A percentile compares a stretch with the other conserved stretches of the same genome.
Evolutionary conservation across 2,797 vertebrate genomes (phyloP).

Genomic region (Oceanodroma leucorhoa): DNA sequence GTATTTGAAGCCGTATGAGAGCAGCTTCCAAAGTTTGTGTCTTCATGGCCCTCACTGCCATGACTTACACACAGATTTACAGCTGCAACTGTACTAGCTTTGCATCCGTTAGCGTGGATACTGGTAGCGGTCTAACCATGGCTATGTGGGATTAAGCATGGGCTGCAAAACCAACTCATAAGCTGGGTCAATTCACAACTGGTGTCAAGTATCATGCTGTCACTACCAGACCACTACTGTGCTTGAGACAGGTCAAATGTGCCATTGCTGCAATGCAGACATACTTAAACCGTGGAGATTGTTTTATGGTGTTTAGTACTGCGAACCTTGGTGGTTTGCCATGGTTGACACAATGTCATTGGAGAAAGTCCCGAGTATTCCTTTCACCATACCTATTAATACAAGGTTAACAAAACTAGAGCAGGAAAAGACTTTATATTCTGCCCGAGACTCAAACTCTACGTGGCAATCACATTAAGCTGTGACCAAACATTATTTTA

Average conservation of each 20-base stretch:
- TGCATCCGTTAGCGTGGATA: background rate
- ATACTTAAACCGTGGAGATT: background rate
- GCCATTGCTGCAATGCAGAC: slow-evolving; percentile 3
- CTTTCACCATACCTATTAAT: background rate
- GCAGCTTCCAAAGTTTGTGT: background rate
- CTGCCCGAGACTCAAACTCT: background rate
- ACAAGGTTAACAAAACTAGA: background rate
- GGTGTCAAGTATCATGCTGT: background rate
- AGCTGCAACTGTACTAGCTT: no score
- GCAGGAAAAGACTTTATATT: background rate
- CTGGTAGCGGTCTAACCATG: background rate
- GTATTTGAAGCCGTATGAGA: background rate
- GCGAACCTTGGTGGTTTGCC: background rate
- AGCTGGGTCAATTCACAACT: slow-evolving; percentile 6
- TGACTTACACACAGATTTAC: background rate
- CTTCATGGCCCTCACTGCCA: background rate
- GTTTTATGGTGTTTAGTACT: background rate
- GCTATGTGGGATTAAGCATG: background rate
- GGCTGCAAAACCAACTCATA: background rate
- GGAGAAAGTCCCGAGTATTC: background rate
- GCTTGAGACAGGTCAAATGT: background rate
- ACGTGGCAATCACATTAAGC: background rate
- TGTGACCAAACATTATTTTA: background rate
- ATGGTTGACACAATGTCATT: background rate
- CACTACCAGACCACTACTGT: background rate